A percentile compares a stretch with the other conserved stretches of the same genome.
Evolutionary conservation across 2,113 vertebrate genomes (phyloP).

Genomic region (Emydocephalus ijimae): DNA sequence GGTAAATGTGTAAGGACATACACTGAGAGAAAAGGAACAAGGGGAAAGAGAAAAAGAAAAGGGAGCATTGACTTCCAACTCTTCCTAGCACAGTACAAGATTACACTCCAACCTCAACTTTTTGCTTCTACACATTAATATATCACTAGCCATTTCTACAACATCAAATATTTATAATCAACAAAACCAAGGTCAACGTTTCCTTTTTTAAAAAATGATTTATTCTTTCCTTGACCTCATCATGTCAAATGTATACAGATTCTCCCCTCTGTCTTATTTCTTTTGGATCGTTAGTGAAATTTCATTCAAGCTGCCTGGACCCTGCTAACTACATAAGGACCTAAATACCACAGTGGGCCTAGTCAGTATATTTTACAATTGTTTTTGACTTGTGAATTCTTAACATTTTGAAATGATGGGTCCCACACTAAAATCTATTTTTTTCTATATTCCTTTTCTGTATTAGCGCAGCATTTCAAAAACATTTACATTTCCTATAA

Average conservation of each 20-base stretch:
- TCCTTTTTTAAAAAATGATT: no score
- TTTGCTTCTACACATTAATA: no score
- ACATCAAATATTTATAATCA: no score
- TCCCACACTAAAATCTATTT: neutral
- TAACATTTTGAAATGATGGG: neutral
- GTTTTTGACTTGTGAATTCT: neutral
- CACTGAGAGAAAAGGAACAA: neutral
- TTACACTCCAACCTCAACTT: no score
- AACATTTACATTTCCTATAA: neutral
- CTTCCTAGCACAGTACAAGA: no score
- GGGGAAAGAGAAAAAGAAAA: no score
- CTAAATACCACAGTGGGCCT: neutral
- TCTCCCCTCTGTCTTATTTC: neutral
- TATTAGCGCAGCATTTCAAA: neutral
- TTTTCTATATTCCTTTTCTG: neutral
- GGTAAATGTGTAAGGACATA: neutral
- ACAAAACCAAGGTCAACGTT: no score
- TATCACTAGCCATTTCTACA: no score
- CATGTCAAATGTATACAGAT: neutral
- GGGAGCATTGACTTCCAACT: no score
- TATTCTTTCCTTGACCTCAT: neutral
- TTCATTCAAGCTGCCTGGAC: neutral
- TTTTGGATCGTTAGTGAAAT: neutral
- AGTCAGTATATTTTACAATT: neutral
- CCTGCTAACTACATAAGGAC: neutral